phyloP scores from a whole-genome alignment of 1,140 invertebrate genomes.

The Helicoverpa zea region DNA sequence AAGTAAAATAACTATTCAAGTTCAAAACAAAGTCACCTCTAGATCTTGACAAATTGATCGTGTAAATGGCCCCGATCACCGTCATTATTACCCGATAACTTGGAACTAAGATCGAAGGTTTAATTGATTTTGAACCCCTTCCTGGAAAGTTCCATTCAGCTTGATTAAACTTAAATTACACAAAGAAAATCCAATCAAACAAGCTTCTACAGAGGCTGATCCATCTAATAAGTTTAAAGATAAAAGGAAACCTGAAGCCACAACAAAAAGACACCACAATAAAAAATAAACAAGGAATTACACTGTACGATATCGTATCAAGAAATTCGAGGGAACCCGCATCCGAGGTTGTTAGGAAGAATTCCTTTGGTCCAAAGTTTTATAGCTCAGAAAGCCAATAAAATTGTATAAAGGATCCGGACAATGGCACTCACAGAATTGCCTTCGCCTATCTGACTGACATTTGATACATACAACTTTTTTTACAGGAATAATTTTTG shows the following conservation, averaged over 20 bases:
- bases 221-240: constrained; percentile 34
- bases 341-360: constrained; percentile 51
- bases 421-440: constrained; percentile 58
- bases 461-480: constrained; percentile 50
- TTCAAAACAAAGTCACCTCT: too few species aligned
- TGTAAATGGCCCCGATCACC: neutral
- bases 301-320: constrained; percentile 51
- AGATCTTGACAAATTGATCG: neutral
- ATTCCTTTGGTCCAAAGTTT: constrained; percentile 61
- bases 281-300: constrained; percentile 50
- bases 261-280: constrained; percentile 47
- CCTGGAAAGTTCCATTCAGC: constrained; percentile 12
- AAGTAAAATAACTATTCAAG: neutral
- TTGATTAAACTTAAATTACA: constrained; percentile 29
- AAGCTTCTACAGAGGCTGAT: constrained; percentile 3
- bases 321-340: constrained; percentile 47
- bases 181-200: constrained; percentile 32
- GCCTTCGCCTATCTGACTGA: constrained; percentile 47
- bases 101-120: constrained; percentile 12
- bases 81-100: constrained; percentile 15
- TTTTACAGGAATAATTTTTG: constrained; percentile 32
- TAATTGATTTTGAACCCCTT: constrained; percentile 32
- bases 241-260: constrained; percentile 35
- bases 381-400: constrained; percentile 64
- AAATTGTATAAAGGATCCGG: constrained; percentile 60